Base-by-base conservation (phyloP, 2,113 vertebrate genomes). In the Podarcis muralis region DNA sequence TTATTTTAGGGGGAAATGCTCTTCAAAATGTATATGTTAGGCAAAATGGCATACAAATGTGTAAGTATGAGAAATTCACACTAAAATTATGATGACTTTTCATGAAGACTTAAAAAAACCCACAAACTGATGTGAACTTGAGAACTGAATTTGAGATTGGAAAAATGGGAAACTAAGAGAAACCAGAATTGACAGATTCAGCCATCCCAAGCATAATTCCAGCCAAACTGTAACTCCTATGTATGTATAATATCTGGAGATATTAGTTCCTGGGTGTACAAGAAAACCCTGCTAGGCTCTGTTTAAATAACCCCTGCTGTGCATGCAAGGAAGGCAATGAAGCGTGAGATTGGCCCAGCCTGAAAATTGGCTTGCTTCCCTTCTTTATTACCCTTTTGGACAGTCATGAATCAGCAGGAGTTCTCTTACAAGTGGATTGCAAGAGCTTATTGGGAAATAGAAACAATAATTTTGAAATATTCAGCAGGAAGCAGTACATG, bases 321-420 rank as follows among this genome's bases (percentile, higher is more conserved):
- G 53, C 30, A 80, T 18, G 12, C 48, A 6, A 22, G 4, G 27
- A 78, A 72, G 78, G 11, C 72, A 81, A 81, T 87, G 66, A 81
- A 80, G 37, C 18, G 18, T 8, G 7, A 27, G 66, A 32, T 27
- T 71, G 23, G n/a, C n/a, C 48, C 72, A 72, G 32, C 43, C 57
- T 59, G 86, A 68, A 81, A 72, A 72, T 71, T 81, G 78, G 86
- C 32, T 81, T 87, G 68, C 59, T 23, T 86, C 9, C 43, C 32
- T 57, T 81, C 25, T 5, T 87, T 81, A 81, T 69, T 43, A 81
- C 77, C 48, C 22, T n/a, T 25, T 1, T 25, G 65, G 30, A 18
- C 66, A 53, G 37, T 85, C 84, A 78, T 37, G 59, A 68, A 86
- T 27, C 57, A 18, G 25, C 74, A 62, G 48, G 71, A 23, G 72